phyloP scores from a whole-genome alignment of 2,797 vertebrate species.

The Galagoides demidoff region DNA sequence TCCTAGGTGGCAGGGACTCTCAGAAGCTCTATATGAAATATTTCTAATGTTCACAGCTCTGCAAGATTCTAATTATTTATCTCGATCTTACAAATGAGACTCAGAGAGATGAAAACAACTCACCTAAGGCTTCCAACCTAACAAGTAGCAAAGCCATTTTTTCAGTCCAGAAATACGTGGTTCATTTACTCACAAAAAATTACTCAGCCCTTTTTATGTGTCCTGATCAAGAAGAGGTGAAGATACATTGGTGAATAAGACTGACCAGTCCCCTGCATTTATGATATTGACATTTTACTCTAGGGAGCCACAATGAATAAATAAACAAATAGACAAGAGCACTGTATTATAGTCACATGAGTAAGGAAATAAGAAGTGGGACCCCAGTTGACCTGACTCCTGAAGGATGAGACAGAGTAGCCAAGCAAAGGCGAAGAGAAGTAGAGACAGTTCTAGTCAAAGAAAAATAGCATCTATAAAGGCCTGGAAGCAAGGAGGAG shows the following conservation, averaged over 20 bases:
- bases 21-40: neutral
- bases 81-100: neutral
- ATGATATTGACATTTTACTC: neutral
- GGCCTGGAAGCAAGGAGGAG: neutral
- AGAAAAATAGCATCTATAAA: fast-evolving
- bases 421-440: neutral
- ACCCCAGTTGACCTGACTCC: neutral
- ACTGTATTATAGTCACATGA: fast-evolving
- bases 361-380: neutral
- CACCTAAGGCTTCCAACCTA: neutral
- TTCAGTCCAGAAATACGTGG: neutral
- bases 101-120: neutral
- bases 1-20: neutral
- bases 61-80: neutral
- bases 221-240: neutral
- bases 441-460: neutral
- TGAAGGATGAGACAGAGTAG: neutral
- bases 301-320: neutral
- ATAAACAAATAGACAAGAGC: neutral
- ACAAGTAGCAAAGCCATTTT: neutral
- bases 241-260: neutral
- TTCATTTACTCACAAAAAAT: neutral
- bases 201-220: neutral
- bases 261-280: neutral
- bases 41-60: neutral